phyloP scores from a whole-genome alignment of 2,113 vertebrate species.

The Notarius lentiginosus region DNA sequence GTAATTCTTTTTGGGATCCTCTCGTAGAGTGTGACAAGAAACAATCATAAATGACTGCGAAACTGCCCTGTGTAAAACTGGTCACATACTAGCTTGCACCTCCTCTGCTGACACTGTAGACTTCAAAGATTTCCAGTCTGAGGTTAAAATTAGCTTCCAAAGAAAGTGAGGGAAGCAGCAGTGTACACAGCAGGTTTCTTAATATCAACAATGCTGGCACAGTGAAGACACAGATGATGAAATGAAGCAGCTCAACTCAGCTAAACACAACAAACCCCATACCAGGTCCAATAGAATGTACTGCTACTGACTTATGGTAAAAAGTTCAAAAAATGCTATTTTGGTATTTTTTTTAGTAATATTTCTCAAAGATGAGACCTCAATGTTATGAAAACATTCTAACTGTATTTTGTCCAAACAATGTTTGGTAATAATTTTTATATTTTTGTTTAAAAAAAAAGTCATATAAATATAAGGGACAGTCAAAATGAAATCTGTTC shows the following conservation, averaged over 20 bases:
- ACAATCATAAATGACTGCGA: background rate
- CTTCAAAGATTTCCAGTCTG: constrained; percentile 20
- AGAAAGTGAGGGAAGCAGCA: background rate
- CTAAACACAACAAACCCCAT: background rate
- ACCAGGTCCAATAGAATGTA: too few species aligned
- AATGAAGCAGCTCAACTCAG: background rate
- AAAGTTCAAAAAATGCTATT: too few species aligned
- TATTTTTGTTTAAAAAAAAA: too few species aligned
- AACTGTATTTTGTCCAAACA: too few species aligned
- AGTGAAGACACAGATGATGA: background rate
- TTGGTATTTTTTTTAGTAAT: too few species aligned
- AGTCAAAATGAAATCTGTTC: too few species aligned
- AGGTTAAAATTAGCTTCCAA: constrained; percentile 33
- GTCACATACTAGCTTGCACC: constrained; percentile 32
- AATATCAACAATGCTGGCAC: background rate
- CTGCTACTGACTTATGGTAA: too few species aligned
- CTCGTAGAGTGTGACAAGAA: background rate
- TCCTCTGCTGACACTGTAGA: constrained; percentile 11
- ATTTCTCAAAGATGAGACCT: too few species aligned
- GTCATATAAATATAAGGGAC: too few species aligned
- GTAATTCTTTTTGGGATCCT: background rate
- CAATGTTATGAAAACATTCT: too few species aligned
- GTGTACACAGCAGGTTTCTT: background rate
- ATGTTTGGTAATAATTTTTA: too few species aligned
- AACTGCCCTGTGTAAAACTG: background rate